These are phyloP conservation scores for Sebastes nivosus DNA, from an alignment of 2,797 vertebrate species.

Conservation along the genomic window DNA sequence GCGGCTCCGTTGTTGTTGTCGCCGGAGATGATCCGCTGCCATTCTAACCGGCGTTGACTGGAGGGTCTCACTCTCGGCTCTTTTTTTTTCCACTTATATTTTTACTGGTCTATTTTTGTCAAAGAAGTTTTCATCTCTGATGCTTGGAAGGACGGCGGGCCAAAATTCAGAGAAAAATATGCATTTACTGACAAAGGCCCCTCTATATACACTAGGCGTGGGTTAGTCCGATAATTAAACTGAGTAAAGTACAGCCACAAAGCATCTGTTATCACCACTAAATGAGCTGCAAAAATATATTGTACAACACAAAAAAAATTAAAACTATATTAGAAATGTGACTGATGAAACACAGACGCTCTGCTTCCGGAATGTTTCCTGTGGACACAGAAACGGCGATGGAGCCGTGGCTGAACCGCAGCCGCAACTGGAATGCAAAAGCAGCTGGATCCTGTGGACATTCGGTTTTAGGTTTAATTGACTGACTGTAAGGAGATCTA, in stretches of 20 bases:
- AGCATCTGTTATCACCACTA: too few species aligned
- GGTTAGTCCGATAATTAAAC: not conserved
- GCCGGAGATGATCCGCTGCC: not conserved
- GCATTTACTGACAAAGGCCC: not conserved
- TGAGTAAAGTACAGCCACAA: not conserved
- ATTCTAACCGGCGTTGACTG: not conserved
- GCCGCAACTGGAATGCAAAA: not conserved
- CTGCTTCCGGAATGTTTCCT: not conserved
- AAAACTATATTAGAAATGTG: not conserved
- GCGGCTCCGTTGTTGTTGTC: not conserved
- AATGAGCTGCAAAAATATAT: too few species aligned
- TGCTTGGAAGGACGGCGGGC: too few species aligned
- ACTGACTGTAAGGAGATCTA: slow-evolving; percentile 44
- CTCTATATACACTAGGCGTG: not conserved
- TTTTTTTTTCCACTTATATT: not conserved
- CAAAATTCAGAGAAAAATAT: not conserved
- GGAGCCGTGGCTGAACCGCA: not conserved
- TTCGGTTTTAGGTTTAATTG: not conserved
- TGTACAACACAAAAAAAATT: too few species aligned
- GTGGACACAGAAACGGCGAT: not conserved
- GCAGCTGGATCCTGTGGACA: slow-evolving; percentile 32
- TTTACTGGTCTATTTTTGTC: not conserved
- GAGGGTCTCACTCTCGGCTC: not conserved
- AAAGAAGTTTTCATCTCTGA: not conserved
- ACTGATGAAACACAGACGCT: not conserved